Base-by-base conservation (phyloP, 2,113 vertebrate species). In the Cacatua alba region DNA sequence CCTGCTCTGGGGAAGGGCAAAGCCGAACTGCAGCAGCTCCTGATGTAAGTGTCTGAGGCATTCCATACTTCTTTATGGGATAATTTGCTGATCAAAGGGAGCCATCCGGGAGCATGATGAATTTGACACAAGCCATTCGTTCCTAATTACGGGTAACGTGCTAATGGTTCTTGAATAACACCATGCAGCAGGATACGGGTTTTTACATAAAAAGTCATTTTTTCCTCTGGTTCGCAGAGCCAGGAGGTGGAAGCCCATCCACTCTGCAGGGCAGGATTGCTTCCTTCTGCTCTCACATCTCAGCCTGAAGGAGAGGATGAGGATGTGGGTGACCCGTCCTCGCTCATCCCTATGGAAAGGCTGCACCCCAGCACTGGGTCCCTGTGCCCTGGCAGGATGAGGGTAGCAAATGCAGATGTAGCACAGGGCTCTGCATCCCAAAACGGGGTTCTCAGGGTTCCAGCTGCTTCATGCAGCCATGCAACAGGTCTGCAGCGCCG, bases 51-150 rank as follows among this genome's bases (percentile, higher is more conserved):
- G 57, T 19, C 82, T 86, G 92, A 71, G 49, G 26, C 70, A 1
- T 33, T 18, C 4, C 83, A 64, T 43, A 79, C 39, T 59, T 94
- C 60, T 94, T 89, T 17, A 51, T 70, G 85, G 88, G 82, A 77
- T 93, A 77, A 53, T 93, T 93, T 93, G 72, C 67, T 74, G 95
- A 85, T 82, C 84, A 88, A 48, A 87, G 59, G 59, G 82, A 93
- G 25, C 76, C 82, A 39, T 43, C 39, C 88, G 77, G 85, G 76
- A 74, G 72, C 94, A 43, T 59, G 92, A 95, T 86, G 82, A 83
- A 83, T 80, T 60, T 69, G 92, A 76, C 91, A 90, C 82, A 35
- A 94, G 41, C 67, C 84, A 88, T 92, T 92, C 16, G 0, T 94
- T 95, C 93, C 92, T 81, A 64, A 3, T 92, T 94, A 88, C 1